These are phyloP conservation scores for Apodemia hepburni DNA, from an alignment of 2,888 invertebrate genomes.

Conservation along the genomic window DNA sequence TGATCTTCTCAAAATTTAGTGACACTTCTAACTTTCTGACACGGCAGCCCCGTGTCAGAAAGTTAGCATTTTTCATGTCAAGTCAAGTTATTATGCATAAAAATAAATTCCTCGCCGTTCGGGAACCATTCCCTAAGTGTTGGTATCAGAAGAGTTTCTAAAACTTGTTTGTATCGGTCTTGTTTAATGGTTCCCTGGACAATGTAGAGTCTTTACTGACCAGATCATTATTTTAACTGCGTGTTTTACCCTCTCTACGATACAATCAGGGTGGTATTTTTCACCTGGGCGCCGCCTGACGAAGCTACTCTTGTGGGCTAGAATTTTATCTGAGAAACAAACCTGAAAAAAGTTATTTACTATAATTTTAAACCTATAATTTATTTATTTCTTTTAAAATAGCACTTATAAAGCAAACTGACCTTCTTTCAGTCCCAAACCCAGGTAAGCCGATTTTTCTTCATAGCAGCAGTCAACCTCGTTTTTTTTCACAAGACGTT, in stretches of 20 bases:
- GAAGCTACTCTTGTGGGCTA: background rate
- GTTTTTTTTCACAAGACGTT: background rate
- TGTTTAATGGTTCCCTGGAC: slow-evolving; percentile 24
- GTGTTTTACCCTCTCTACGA: background rate
- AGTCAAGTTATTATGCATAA: too few relatives aligned
- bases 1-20: slow-evolving; percentile 6
- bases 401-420: background rate
- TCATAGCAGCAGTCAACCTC: background rate
- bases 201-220: slow-evolving; percentile 25
- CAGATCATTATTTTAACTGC: slow-evolving; percentile 20
- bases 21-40: background rate
- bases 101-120: too few relatives aligned
- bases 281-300: background rate
- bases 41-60: too few relatives aligned
- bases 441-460: background rate
- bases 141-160: slow-evolving; percentile 23
- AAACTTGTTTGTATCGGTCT: slow-evolving; percentile 7
- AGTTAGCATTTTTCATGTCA: too few relatives aligned
- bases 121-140: background rate
- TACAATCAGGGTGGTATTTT: background rate
- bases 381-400: background rate
- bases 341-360: background rate
- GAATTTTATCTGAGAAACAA: background rate
- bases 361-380: background rate
- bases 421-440: background rate